Evolutionary conservation across 2,888 invertebrate genomes (phyloP).

Genomic region (Teleiodes luculella): DNA sequence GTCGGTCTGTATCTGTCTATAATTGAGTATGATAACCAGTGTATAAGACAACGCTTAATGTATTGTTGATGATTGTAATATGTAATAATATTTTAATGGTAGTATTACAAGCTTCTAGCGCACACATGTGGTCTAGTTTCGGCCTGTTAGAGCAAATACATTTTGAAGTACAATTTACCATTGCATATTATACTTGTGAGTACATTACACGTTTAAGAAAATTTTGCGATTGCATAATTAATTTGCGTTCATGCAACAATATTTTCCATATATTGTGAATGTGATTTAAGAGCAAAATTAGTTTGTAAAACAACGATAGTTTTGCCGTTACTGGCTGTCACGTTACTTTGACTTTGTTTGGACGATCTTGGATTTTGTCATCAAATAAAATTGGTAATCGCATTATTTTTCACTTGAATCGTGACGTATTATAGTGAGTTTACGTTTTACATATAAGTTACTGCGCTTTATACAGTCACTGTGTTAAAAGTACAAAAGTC

Average conservation of each 20-base stretch:
- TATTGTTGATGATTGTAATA: conserved; percentile 9
- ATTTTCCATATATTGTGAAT: no score
- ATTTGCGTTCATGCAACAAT: no score
- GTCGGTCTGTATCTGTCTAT: neutral
- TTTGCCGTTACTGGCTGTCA: no score
- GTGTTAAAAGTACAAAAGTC: neutral
- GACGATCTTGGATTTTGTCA: no score
- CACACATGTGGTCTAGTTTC: neutral
- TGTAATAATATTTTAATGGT: conserved; percentile 5
- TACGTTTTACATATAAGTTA: neutral
- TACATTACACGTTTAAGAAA: no score
- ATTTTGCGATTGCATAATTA: no score
- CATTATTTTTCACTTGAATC: no score
- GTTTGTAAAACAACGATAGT: no score
- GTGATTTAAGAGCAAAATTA: no score
- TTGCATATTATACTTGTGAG: neutral
- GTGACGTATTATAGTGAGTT: conserved; percentile 10
- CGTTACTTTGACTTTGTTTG: no score
- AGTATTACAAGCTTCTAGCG: neutral
- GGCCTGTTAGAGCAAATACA: neutral
- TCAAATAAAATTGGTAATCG: no score
- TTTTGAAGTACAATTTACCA: neutral
- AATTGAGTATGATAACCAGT: neutral
- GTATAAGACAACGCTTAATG: conserved; percentile 7
- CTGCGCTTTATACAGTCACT: neutral